Base-by-base conservation (phyloP, 2,888 invertebrate species). In the Parnassius smintheus region DNA sequence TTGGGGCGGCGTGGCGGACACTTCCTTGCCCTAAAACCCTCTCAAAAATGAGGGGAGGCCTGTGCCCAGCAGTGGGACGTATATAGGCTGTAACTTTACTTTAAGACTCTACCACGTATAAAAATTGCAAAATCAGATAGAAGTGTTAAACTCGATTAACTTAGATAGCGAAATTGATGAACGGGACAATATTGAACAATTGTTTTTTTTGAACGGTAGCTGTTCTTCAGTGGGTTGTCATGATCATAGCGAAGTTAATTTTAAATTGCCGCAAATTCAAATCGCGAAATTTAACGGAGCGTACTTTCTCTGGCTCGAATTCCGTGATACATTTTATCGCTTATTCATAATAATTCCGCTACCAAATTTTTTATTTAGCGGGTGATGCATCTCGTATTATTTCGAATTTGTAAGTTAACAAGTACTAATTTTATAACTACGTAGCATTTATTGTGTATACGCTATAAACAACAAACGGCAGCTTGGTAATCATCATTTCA, bases 361-460 rank as follows among this genome's bases (percentile, higher is more conserved):
- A 67, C 58, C 55, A 68, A 3, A 11, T 61, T 11, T 68, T 67
- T 2, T 67, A 68, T 22, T 41, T 68, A 10, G 62, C 68, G 44
- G 70, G 70, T 11, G 66, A 66, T 12, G 70, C 68, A 2, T 53
- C 66, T 2, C 56, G 66, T 2, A 41, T 67, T 18, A 65, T 70
- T 51, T 62, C 66, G 1, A 67, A 66, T 57, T 12, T 70, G 11
- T 66, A 68, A 44, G 58, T 70, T n/a, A 1, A 66, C 67, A 2
- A 56, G 53, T 0, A 45, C 59, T 9, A 70, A 70, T 56, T 67
- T 66, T 51, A 12, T 10, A 1, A 48, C 63, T 1, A 68, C 70
- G 1, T 70, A 66, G 66, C 10, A 61, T 2, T 41, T 68, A 12
- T 45, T 68, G 2, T 67, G 62, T 25, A 52, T 1, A 18, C 18